phyloP scores from a whole-genome alignment of 2,113 vertebrate species.

The Herpetotheres cachinnans region DNA sequence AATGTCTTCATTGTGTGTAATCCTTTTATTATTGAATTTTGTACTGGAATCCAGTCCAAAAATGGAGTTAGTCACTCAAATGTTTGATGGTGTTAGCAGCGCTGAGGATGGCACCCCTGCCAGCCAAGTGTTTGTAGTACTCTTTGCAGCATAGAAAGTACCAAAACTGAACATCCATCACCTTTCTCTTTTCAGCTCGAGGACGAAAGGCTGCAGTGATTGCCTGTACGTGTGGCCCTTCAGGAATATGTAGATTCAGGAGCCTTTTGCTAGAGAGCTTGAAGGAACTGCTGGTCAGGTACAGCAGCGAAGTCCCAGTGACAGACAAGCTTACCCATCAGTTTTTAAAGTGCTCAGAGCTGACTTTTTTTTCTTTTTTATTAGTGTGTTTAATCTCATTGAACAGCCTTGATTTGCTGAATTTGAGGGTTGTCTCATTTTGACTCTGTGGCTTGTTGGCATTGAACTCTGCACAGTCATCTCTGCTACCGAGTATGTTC shows the following conservation, averaged over 20 bases:
- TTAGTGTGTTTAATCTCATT: background rate
- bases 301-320: no score
- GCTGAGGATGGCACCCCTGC: background rate
- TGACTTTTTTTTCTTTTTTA: background rate
- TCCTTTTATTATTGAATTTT: constrained; percentile 38
- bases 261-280: background rate
- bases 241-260: background rate
- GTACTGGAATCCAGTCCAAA: background rate
- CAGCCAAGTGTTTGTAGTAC: background rate
- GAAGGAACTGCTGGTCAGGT: background rate
- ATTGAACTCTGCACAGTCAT: background rate
- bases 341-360: background rate
- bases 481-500: accelerated
- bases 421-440: background rate
- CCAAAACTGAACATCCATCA: background rate
- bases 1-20: constrained; percentile 2
- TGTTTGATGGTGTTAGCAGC: background rate
- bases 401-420: background rate
- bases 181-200: background rate
- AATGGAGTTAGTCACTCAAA: background rate
- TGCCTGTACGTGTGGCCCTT: accelerated
- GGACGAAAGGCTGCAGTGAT: background rate
- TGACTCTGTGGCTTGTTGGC: background rate
- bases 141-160: accelerated
- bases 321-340: background rate